Evolutionary conservation across 2,113 vertebrate species (phyloP).

Genomic region (Bucco capensis): DNA sequence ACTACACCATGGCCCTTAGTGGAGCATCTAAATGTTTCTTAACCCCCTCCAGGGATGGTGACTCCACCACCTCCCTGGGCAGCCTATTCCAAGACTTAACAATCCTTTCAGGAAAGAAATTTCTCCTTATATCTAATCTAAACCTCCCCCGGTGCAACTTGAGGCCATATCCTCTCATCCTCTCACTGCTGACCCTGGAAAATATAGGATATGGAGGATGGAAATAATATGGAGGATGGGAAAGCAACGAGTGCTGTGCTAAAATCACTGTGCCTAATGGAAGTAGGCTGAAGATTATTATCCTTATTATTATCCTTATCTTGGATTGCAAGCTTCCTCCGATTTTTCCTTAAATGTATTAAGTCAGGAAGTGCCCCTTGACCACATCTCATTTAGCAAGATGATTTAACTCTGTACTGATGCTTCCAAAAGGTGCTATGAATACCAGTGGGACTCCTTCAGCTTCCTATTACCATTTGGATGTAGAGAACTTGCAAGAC

Average conservation of each 20-base stretch:
- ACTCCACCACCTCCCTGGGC: no score
- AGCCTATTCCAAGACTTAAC: no score
- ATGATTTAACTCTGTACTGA: background rate
- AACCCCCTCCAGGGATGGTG: no score
- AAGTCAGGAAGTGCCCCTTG: background rate
- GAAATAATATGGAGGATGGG: background rate
- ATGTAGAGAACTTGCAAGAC: accelerated
- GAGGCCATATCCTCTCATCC: no score
- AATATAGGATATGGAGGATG: no score
- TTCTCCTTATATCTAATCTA: no score
- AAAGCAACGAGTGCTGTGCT: background rate
- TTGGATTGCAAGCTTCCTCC: background rate
- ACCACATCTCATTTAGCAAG: background rate
- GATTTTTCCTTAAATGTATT: background rate
- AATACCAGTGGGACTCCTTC: background rate
- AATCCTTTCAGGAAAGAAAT: no score
- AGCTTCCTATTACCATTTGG: background rate
- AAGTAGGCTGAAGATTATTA: background rate
- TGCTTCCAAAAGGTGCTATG: background rate
- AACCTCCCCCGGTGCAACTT: no score
- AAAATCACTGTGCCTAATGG: background rate
- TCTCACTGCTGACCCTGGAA: no score
- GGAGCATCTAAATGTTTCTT: no score
- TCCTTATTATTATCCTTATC: background rate
- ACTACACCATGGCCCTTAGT: no score